These are phyloP conservation scores for Sterrhoptilus dennistouni DNA, from an alignment of 2,113 vertebrate species.

Conservation along the genomic window DNA sequence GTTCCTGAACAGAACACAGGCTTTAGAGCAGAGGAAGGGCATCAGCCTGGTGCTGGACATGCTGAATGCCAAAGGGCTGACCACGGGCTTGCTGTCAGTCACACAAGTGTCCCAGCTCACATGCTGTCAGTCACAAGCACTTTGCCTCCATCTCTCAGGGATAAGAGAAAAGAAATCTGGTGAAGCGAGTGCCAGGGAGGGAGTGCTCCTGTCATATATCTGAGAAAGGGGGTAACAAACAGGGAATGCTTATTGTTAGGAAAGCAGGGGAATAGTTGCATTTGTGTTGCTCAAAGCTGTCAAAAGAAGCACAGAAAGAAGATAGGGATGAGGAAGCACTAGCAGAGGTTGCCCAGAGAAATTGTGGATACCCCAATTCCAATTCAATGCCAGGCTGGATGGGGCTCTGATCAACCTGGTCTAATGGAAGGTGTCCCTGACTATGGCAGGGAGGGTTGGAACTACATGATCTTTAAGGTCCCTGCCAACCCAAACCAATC, in stretches of 20 bases:
- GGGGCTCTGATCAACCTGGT: background rate
- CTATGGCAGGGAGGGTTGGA: background rate
- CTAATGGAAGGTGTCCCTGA: background rate
- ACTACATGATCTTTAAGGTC: no score
- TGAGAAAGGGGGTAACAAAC: background rate
- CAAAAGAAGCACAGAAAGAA: background rate
- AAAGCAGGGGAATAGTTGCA: background rate
- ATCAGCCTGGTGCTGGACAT: background rate
- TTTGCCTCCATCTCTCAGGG: background rate
- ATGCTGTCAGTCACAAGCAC: background rate
- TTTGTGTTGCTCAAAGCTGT: background rate
- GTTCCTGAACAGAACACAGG: background rate
- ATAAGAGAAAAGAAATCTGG: background rate
- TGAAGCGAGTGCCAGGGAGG: background rate
- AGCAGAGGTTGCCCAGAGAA: background rate
- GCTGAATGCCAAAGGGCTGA: background rate
- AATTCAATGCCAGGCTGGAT: background rate
- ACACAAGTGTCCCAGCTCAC: background rate
- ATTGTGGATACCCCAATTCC: background rate
- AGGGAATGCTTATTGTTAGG: background rate
- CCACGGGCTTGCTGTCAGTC: background rate
- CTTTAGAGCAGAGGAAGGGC: background rate
- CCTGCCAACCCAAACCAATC: background rate
- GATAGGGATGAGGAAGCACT: background rate
- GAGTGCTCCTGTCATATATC: accelerated